Evolutionary conservation across 2,113 vertebrate species (phyloP).

Genomic region (Trinectes maculatus): DNA sequence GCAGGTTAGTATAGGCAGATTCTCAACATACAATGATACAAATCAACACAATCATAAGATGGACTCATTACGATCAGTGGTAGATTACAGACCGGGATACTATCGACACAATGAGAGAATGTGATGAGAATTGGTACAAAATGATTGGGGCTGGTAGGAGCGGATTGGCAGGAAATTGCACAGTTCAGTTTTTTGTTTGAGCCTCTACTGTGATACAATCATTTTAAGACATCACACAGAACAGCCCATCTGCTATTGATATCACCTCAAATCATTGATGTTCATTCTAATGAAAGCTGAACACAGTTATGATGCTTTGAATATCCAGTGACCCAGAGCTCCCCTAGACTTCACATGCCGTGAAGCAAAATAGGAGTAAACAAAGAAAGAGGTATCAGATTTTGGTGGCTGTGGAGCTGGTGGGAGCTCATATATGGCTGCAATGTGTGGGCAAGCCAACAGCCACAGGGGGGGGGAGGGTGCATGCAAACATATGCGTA

Average conservation of each 20-base stretch:
- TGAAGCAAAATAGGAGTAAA: background rate
- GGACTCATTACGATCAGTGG: background rate
- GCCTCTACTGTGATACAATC: background rate
- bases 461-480: conserved; percentile 5
- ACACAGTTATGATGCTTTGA: background rate
- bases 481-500: background rate
- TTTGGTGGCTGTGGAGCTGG: background rate
- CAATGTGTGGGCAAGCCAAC: conserved; percentile 3
- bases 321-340: background rate
- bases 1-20: conserved; percentile 22
- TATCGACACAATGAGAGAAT: background rate
- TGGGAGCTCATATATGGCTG: conserved; percentile 28
- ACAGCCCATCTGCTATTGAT: background rate
- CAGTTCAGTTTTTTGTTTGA: background rate
- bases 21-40: conserved; percentile 5
- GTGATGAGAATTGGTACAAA: background rate
- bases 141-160: background rate
- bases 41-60: conserved; percentile 12
- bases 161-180: conserved; percentile 6
- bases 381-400: conserved; percentile 7
- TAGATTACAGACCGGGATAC: background rate
- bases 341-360: background rate
- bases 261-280: background rate
- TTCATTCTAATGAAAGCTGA: background rate
- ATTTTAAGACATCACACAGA: background rate